Evolutionary conservation across 2,113 vertebrate genomes (phyloP).

Genomic region (Equus przewalskii): DNA sequence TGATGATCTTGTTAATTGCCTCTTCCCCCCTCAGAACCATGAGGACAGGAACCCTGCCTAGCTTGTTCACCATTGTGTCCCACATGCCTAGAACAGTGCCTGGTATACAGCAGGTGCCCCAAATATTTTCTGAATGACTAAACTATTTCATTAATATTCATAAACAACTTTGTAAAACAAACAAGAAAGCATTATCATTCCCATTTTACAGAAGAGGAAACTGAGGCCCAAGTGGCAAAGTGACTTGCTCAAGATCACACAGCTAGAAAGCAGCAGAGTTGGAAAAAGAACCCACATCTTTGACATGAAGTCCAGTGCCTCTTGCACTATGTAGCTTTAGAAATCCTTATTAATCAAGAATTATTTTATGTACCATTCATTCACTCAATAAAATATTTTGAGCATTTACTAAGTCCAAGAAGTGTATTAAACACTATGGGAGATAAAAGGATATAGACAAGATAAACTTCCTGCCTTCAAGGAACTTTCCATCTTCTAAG

Average conservation of each 20-base stretch:
- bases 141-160: neutral
- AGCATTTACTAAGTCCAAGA: neutral
- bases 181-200: neutral
- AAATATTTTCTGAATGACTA: neutral
- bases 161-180: neutral
- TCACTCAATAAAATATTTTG: neutral
- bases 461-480: neutral
- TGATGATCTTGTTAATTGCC: neutral
- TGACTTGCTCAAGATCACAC: neutral
- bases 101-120: neutral
- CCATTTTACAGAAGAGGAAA: neutral
- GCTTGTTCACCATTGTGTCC: neutral
- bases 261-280: neutral
- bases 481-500: neutral
- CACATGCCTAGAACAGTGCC: neutral
- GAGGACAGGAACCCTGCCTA: neutral
- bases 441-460: neutral
- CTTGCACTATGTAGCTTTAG: neutral
- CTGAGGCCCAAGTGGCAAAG: neutral
- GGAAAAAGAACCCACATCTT: neutral
- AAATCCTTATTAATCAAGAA: conserved; percentile 41
- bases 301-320: neutral
- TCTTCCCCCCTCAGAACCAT: neutral
- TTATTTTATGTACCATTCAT: neutral
- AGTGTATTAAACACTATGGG: neutral